Conservation (phyloP, 2,113 vertebrate genomes). For the Pipra filicauda region DNA sequence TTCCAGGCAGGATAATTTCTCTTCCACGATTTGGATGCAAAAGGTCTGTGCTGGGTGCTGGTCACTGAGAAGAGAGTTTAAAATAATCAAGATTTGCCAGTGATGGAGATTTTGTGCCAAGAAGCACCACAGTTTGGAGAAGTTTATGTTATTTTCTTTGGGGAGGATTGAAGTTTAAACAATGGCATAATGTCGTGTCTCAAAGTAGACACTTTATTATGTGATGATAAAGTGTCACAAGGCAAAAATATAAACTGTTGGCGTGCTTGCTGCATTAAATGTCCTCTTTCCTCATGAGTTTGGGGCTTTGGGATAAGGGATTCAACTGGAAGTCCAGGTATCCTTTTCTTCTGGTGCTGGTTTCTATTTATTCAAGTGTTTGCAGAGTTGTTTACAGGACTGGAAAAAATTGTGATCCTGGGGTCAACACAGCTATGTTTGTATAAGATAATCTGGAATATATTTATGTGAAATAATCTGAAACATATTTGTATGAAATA, state of each 20-base stretch:
- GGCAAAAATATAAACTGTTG: background rate
- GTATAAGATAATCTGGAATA: background rate
- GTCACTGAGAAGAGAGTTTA: background rate
- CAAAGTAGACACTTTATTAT: background rate
- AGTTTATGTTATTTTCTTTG: background rate
- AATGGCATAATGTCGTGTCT: background rate
- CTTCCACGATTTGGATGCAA: background rate
- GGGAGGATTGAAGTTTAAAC: constrained; percentile 9
- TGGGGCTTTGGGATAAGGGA: background rate
- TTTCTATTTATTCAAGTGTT: background rate
- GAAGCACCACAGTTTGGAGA: background rate
- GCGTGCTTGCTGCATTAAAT: background rate
- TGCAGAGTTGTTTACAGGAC: background rate
- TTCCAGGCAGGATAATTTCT: background rate
- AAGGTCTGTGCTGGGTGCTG: background rate
- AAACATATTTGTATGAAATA: background rate
- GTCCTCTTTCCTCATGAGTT: background rate
- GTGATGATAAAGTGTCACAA: background rate
- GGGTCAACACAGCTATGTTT: background rate
- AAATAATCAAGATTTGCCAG: background rate
- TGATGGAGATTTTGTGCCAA: background rate
- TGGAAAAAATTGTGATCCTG: background rate
- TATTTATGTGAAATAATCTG: no score
- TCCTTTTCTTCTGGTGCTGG: background rate
- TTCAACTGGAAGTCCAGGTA: background rate